Evolutionary conservation across 1,140 invertebrate genomes (phyloP), one percentile per base, ranked within the genome.

Genomic region (Lethocerus indicus): DNA sequence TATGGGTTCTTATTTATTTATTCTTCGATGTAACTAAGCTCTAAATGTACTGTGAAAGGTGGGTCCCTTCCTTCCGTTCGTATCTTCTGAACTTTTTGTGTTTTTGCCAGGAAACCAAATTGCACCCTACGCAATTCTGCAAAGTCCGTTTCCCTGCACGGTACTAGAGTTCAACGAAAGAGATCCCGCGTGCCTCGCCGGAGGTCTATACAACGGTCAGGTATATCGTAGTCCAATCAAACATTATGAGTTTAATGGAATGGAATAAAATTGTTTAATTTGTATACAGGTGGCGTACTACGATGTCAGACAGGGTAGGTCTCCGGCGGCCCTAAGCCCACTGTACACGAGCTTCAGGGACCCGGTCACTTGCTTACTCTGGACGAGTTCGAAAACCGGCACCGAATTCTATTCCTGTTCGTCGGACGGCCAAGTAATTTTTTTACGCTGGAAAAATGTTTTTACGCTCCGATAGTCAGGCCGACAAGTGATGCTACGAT

Each of bases 331-430:
- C 35, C 56, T 67, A n/a, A 67, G 62, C 49, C 42, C 64, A 6
- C 35, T 78, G 1, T 79, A 86, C 58, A 66, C 75, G 12, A 80
- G 83, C 42, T 87, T 91, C 61, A 66, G 78, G 25, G 85, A 91
- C 64, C 72, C 83, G 0, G 84, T 85, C 0, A 71, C 77, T 44
- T 77, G 78, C 45, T 75, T 86, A 6, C 63, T 85, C 12, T 73
- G 71, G 71, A 63, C 71, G 24, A 63, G 64, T 48, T 67, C 69
- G 9, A 73, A 73, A 57, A 65, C 67, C 0, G 63, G 67, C 2
- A 63, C 63, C 1, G 71, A 73, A 57, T 76, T 75, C 51, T 76
- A 78, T 59, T 73, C 75, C 0, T 62, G 71, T 26, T 71, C 73
- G 6, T 67, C 68, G 25, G 78, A 79, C 62, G 77, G 77, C 14